phyloP scores from a whole-genome alignment of 2,797 vertebrate species.

The Crenichthys baileyi region DNA sequence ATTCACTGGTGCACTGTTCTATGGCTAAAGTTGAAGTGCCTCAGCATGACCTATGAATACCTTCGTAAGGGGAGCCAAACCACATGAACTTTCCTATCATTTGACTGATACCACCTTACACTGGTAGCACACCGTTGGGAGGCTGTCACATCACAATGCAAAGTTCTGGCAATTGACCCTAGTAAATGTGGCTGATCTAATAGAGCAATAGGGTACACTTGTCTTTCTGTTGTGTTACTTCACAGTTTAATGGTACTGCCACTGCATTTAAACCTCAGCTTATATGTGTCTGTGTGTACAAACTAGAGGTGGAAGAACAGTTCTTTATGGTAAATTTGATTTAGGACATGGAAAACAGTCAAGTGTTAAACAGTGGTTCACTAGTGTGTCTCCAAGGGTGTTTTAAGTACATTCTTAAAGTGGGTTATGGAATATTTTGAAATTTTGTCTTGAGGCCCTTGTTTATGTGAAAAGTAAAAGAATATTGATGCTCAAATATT shows the following conservation, averaged over 20 bases:
- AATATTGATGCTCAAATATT: background rate
- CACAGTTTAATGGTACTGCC: background rate
- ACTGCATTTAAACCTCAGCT: background rate
- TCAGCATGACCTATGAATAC: background rate
- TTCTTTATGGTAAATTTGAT: background rate
- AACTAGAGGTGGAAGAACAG: background rate
- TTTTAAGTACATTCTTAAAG: background rate
- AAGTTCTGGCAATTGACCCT: conserved; percentile 7
- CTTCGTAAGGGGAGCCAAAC: background rate
- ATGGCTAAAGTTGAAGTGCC: background rate
- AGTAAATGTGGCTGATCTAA: background rate
- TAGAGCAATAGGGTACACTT: background rate
- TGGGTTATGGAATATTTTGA: background rate
- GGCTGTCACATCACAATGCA: conserved; percentile 6
- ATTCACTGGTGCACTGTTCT: background rate
- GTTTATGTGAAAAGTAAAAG: background rate
- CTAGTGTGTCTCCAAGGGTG: background rate
- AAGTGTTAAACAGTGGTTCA: background rate
- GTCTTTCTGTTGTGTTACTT: background rate
- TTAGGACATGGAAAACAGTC: background rate
- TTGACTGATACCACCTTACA: background rate
- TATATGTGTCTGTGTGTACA: background rate
- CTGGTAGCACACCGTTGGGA: background rate
- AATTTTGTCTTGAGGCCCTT: background rate
- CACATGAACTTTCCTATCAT: background rate